A percentile compares a stretch with the other conserved stretches of the same genome.
phyloP scores from a whole-genome alignment of 2,113 vertebrate genomes.

The Drymodes brunneopygia region DNA sequence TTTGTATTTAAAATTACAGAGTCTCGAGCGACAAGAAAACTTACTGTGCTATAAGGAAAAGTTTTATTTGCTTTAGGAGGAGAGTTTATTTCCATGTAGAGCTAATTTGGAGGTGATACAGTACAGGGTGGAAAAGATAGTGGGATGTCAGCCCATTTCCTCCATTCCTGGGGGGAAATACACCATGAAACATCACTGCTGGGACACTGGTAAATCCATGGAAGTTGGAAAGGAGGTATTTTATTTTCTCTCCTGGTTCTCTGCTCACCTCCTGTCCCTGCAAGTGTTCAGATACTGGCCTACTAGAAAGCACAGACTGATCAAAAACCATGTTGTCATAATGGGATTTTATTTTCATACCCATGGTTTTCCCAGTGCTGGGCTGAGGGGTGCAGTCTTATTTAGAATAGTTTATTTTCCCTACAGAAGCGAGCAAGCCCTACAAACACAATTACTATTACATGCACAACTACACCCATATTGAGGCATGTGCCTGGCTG shows the following conservation, averaged over 20 bases:
- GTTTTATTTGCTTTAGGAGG: background rate
- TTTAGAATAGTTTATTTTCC: background rate
- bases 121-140: background rate
- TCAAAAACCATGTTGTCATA: background rate
- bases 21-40: background rate
- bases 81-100: background rate
- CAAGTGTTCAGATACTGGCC: background rate
- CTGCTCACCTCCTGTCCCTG: background rate
- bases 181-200: accelerated
- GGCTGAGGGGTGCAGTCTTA: background rate
- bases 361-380: background rate
- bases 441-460: background rate
- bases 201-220: background rate
- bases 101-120: background rate
- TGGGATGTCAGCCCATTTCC: background rate
- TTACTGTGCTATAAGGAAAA: background rate
- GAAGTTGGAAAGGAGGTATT: background rate
- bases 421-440: background rate
- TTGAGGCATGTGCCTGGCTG: background rate
- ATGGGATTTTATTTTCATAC: background rate
- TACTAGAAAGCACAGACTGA: background rate
- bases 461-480: background rate
- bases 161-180: background rate
- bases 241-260: background rate
- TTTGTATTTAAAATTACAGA: background rate